Base-by-base conservation (phyloP, 2,797 vertebrate genomes). In the Anomalospiza imberbis region DNA sequence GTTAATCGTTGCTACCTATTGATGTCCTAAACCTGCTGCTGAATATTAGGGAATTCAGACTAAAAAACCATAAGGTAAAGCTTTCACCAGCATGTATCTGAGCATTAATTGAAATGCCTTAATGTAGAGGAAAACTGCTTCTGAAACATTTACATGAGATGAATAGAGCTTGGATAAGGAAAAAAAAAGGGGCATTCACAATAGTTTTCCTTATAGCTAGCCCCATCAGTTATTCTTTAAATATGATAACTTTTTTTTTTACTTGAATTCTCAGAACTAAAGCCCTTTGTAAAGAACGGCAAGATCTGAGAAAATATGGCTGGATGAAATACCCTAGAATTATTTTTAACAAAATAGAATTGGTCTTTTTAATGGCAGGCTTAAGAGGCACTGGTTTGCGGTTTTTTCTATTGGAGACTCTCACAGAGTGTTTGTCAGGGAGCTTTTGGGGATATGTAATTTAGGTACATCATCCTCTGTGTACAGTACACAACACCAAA, bases 91-190 rank as follows among this genome's bases (percentile, higher is more conserved):
- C 74, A 85, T 93, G 83, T 68, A 97, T 91, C 88, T 90, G 40
- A 94, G 91, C 91, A 93, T 97, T 97, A 97, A 97, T 17, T 93
- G 85, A 97, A 97, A 96, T 92, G 95, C 94, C 97, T 95, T 91
- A 96, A 96, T 97, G 97, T 91, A 90, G 61, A 93, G 57, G 88
- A 94, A 93, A 96, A 96, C 89, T 36, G 88, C 88, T 95, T 97
- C 81, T 96, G 94, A 96, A 97, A 95, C 89, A 96, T 97, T 97
- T 97, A 96, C 77, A 94, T 95, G 88, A 73, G 95, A 93, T 96
- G 95, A 96, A 95, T 50, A 95, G 82, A 94, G 26, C 94, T 92
- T 85, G 94, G 66, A 55, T 78, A 85, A 50, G 61, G 18, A 28
- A 57, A 89, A 94, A 76, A 75, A 68, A 42, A 6, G 19, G 12